Conservation (phyloP, 2,113 vertebrate species). For the Nymphicus hollandicus region DNA sequence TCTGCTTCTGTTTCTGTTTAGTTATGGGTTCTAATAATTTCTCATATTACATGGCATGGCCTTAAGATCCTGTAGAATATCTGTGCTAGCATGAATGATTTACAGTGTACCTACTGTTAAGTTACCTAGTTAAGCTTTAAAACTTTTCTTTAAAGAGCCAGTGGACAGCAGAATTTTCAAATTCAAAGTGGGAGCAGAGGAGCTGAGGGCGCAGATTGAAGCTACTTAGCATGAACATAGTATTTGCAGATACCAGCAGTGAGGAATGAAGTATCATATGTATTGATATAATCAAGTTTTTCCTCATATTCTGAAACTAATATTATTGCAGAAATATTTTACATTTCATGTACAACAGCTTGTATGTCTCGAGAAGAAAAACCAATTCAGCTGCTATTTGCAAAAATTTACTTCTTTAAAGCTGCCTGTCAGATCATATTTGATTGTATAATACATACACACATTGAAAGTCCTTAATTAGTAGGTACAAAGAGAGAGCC, state of each 20-base stretch:
- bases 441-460: neutral
- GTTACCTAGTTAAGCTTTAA: neutral
- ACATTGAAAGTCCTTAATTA: slow-evolving; percentile 62
- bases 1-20: neutral
- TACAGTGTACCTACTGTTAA: neutral
- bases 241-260: neutral
- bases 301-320: neutral
- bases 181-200: neutral
- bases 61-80: neutral
- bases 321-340: neutral
- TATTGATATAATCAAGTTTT: neutral
- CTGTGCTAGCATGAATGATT: neutral
- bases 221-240: slow-evolving; percentile 17
- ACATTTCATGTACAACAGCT: neutral
- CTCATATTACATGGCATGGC: neutral
- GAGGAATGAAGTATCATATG: neutral
- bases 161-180: neutral
- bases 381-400: neutral
- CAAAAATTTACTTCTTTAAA: neutral
- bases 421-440: neutral
- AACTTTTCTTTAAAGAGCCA: neutral
- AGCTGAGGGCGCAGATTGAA: neutral
- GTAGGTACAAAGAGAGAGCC: slow-evolving; percentile 46
- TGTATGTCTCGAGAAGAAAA: neutral
- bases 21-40: neutral